Evolutionary conservation across 2,888 invertebrate species (phyloP).

Genomic region (Philonicus albiceps): DNA sequence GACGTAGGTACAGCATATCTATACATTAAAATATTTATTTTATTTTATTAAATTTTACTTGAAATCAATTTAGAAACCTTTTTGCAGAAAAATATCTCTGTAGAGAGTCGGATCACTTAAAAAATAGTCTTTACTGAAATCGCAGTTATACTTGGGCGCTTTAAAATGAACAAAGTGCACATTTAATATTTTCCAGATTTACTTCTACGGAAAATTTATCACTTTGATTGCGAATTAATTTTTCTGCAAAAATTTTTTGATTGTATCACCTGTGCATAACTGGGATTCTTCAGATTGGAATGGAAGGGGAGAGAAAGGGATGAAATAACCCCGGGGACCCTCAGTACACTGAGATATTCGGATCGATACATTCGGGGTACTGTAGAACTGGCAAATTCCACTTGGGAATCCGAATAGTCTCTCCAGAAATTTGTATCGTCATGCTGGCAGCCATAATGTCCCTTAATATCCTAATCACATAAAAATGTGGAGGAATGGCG

Average conservation of each 20-base stretch:
- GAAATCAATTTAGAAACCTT: background rate
- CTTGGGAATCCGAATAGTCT: background rate
- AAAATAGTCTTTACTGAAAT: background rate
- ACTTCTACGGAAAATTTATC: background rate
- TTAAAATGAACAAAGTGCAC: background rate
- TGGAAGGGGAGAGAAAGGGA: background rate
- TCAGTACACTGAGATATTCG: background rate
- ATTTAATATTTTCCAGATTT: background rate
- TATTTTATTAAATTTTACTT: background rate
- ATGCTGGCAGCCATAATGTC: conserved; percentile 1
- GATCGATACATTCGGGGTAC: background rate
- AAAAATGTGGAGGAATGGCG: conserved; percentile 6
- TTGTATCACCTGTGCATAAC: background rate
- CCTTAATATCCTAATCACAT: conserved; percentile 27
- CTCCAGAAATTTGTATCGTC: conserved; percentile 9
- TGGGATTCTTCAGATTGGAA: background rate
- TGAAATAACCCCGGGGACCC: background rate
- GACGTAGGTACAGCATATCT: background rate
- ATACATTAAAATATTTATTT: background rate
- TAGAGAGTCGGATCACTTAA: too few species aligned
- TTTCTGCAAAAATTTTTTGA: background rate
- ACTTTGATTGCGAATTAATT: background rate
- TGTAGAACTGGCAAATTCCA: conserved; percentile 5
- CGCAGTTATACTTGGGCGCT: background rate
- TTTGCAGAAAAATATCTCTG: too few species aligned